phyloP scores from a whole-genome alignment of 1,140 invertebrate genomes.

The Drosophila tristis region DNA sequence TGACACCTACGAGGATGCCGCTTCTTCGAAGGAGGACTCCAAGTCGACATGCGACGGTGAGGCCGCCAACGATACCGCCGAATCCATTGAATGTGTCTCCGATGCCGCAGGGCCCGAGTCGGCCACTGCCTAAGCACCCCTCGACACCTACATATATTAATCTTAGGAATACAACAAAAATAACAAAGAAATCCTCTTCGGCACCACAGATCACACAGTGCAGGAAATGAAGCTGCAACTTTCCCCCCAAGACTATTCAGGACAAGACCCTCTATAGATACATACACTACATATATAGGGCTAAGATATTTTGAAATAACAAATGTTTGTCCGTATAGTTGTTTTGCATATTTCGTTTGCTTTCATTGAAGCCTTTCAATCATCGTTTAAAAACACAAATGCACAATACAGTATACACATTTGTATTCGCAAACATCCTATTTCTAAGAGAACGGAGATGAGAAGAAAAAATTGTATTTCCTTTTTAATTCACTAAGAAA shows the following conservation, averaged over 20 bases:
- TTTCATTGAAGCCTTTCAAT: too few relatives aligned
- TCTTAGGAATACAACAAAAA: constrained; percentile 4
- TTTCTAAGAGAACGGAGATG: background rate
- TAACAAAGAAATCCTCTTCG: constrained; percentile 23
- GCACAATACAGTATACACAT: too few relatives aligned
- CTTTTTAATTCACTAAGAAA: background rate
- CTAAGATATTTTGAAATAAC: too few relatives aligned
- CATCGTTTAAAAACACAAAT: constrained; percentile 1
- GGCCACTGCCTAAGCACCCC: constrained; percentile 25
- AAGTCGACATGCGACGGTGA: constrained; percentile 31
- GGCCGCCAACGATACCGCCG: constrained; percentile 14
- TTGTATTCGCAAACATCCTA: background rate
- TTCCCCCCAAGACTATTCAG: too few relatives aligned
- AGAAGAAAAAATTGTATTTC: constrained; percentile 2
- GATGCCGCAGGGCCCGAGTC: constrained; percentile 36
- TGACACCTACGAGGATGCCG: background rate
- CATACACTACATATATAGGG: too few relatives aligned
- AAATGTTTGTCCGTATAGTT: too few relatives aligned
- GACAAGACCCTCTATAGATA: too few relatives aligned
- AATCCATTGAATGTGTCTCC: constrained; percentile 38
- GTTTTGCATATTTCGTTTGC: too few relatives aligned
- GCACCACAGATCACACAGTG: constrained; percentile 9
- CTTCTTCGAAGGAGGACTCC: constrained; percentile 24
- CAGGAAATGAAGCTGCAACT: too few relatives aligned
- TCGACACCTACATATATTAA: constrained; percentile 3